Evolutionary conservation across 2,888 invertebrate species (phyloP).

Genomic region (Pollenia labialis): DNA sequence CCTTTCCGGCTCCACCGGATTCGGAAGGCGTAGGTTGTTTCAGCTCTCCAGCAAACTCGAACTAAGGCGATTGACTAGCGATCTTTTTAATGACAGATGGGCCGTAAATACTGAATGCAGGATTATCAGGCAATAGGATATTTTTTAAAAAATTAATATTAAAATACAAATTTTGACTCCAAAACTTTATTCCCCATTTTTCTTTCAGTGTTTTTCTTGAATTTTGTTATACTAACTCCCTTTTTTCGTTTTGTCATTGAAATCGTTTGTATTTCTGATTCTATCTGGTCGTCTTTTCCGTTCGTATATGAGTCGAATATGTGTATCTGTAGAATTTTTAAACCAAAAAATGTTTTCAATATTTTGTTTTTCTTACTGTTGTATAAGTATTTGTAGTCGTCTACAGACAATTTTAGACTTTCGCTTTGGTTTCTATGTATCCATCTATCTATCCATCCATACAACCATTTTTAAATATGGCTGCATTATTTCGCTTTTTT

Average conservation of each 20-base stretch:
- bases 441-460: background rate
- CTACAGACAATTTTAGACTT: slow-evolving; percentile 71
- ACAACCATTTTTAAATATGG: slow-evolving; percentile 26
- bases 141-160: background rate
- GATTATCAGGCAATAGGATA: background rate
- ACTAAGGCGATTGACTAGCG: no score
- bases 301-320: slow-evolving; percentile 70
- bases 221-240: slow-evolving; percentile 30
- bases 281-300: background rate
- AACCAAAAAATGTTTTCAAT: slow-evolving; percentile 18
- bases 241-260: background rate
- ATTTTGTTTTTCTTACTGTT: slow-evolving; percentile 29
- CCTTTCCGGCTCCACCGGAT: no score
- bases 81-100: no score
- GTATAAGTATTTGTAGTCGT: slow-evolving; percentile 35
- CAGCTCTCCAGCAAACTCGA: no score
- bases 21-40: no score
- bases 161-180: no score
- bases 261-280: background rate
- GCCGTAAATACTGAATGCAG: no score
- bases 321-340: slow-evolving; percentile 59
- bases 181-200: background rate
- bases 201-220: slow-evolving; percentile 20
- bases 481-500: slow-evolving; percentile 34
- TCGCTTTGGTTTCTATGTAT: slow-evolving; percentile 73